These are phyloP conservation scores for Parnassius smintheus DNA, from an alignment of 2,888 invertebrate genomes.

Conservation along the genomic window DNA sequence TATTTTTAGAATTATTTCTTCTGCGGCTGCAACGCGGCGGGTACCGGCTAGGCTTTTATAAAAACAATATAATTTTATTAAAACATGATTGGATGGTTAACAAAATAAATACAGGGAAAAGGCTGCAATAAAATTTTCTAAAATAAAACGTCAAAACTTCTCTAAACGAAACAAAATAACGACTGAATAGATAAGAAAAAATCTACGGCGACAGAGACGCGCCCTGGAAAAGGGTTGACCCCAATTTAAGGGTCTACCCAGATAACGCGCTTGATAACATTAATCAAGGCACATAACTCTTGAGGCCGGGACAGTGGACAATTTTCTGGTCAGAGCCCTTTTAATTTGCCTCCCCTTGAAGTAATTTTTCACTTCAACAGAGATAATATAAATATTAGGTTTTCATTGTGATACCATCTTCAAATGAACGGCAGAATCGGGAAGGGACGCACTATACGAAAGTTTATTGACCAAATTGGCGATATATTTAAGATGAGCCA, in stretches of 20 bases:
- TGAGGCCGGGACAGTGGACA: constrained; percentile 54
- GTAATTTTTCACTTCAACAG: constrained; percentile 69
- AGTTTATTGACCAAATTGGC: no score
- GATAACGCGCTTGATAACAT: constrained; percentile 75
- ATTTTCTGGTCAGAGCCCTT: constrained; percentile 75
- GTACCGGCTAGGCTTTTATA: no score
- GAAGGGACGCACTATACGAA: no score
- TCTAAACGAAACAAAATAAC: constrained; percentile 25
- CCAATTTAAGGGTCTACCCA: constrained; percentile 61
- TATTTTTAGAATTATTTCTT: no score
- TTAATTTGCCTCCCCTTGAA: constrained; percentile 66
- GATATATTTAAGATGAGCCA: no score
- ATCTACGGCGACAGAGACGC: constrained; percentile 31
- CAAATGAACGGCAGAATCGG: no score
- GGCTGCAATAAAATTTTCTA: not conserved
- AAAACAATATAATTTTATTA: no score
- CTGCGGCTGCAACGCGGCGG: no score
- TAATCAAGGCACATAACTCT: constrained; percentile 69
- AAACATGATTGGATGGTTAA: no score
- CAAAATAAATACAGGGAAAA: no score
- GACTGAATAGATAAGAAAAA: constrained; percentile 21
- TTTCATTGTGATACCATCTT: constrained; percentile 1
- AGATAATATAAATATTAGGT: constrained; percentile 55
- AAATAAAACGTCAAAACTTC: constrained; percentile 17
- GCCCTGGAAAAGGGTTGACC: constrained; percentile 50